Evolutionary conservation across 2,797 vertebrate genomes (phyloP), one percentile per base, ranked within the genome.

Genomic region (Hydrolagus colliei): DNA sequence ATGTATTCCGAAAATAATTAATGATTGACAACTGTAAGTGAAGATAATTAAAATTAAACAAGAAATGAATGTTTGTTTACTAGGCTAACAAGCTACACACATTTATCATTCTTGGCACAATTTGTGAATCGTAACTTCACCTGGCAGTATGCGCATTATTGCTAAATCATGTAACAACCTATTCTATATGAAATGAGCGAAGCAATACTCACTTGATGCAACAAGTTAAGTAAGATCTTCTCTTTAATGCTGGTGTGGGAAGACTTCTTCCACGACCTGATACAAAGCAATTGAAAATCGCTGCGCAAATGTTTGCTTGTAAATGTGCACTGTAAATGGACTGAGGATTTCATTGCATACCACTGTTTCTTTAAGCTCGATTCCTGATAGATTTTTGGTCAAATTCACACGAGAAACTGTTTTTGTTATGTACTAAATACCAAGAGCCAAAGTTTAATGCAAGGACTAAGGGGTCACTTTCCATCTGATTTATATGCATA

Each of bases 171-270:
- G 35, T 80, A 77, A 61, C n/a, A 80, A 35, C 22, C 63, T 27
- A 61, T 12, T 16, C 14, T 16, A 18, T 75, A 7, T 74, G 6
- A 74, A 74, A 35, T 75, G 7, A 75, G 41, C 41, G 73, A 75
- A 18, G 27, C 73, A 75, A 75, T 75, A 75, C 73, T 75, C 73
- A 75, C 73, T 75, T 75, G 73, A 41, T 75, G 73, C 73, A 75
- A 41, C 41, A 61, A 13, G 75, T 78, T 18, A 78, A 61, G 16
- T 61, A 20, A 78, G 52, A 62, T 61, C 75, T n/a, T 11, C 20
- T 62, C 59, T 78, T 77, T 16, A 61, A 52, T 22, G 52, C 61
- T 78, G 75, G 20, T 78, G 10, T 78, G 52, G 22, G 62, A 74
- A 78, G 41, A 10, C 59, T 78, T 78, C 75, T 78, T n/a, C 59